Percentiles rank a stretch among this genome's conserved stretches.
phyloP scores from a whole-genome alignment of 1,140 invertebrate species.

The Bombus haemorrhoidalis region DNA sequence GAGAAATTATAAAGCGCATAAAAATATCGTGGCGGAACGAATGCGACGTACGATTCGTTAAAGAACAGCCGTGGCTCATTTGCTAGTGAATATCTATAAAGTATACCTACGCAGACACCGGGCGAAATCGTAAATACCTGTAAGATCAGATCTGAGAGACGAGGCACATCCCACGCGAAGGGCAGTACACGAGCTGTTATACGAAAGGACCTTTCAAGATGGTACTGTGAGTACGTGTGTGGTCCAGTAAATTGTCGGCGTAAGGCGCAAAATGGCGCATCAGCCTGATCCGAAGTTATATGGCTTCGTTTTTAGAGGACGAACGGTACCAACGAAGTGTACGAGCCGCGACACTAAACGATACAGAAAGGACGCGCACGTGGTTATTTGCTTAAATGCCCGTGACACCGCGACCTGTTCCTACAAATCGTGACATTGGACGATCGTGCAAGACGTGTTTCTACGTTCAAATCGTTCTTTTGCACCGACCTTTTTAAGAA shows the following conservation, averaged over 20 bases:
- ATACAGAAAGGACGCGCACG: background rate
- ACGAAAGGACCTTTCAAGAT: conserved; percentile 47
- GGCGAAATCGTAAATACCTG: conserved; percentile 55
- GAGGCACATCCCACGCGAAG: conserved; percentile 51
- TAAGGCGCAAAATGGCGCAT: conserved; percentile 70
- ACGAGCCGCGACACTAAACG: background rate
- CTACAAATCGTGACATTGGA: background rate
- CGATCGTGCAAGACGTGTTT: background rate
- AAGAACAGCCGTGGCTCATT: background rate
- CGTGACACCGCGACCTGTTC: conserved; percentile 14
- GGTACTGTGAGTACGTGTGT: conserved; percentile 51
- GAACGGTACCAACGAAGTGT: background rate
- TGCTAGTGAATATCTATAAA: background rate
- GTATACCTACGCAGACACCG: conserved; percentile 36
- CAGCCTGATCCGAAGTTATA: conserved; percentile 69
- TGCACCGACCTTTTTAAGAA: too few relatives aligned
- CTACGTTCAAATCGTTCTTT: background rate
- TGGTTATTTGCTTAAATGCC: background rate
- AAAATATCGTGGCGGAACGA: background rate
- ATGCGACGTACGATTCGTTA: background rate
- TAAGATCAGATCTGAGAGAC: conserved; percentile 55
- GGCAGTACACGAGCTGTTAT: background rate
- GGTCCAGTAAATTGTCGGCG: conserved; percentile 68
- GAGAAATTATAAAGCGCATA: too few relatives aligned
- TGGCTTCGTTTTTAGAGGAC: conserved; percentile 37